phyloP scores from a whole-genome alignment of 2,797 vertebrate species.

The Calcarius lapponicus region DNA sequence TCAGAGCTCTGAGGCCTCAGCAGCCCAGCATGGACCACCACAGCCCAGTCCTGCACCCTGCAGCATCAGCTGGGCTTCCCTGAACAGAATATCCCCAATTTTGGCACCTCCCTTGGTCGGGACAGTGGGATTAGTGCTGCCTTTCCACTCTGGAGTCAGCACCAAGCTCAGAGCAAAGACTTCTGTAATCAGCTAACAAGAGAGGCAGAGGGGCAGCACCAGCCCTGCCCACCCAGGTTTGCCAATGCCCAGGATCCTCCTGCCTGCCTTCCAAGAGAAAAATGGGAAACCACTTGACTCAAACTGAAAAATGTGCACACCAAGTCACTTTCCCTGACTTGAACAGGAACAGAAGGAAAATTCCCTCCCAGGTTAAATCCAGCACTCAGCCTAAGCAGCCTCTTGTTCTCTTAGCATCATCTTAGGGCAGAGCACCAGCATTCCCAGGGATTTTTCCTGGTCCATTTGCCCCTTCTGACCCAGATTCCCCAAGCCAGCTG shows the following conservation, averaged over 20 bases:
- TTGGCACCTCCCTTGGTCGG: accelerated
- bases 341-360: neutral
- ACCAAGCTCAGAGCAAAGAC: neutral
- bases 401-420: neutral
- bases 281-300: accelerated
- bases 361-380: neutral
- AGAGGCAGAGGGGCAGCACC: neutral
- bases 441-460: neutral
- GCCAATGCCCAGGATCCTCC: neutral
- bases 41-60: neutral
- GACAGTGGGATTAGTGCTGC: accelerated
- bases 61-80: neutral
- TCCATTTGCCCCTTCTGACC: neutral
- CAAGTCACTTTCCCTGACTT: neutral
- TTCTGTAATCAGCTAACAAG: accelerated
- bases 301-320: accelerated
- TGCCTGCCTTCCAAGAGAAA: neutral
- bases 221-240: neutral
- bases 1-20: neutral
- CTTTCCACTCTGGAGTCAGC: neutral
- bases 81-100: neutral
- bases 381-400: neutral
- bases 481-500: neutral
- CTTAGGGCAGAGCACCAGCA: neutral
- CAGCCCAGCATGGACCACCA: neutral